Conservation (phyloP, 64 coral and sea anemone species). For the Stichodactyla helianthus region DNA sequence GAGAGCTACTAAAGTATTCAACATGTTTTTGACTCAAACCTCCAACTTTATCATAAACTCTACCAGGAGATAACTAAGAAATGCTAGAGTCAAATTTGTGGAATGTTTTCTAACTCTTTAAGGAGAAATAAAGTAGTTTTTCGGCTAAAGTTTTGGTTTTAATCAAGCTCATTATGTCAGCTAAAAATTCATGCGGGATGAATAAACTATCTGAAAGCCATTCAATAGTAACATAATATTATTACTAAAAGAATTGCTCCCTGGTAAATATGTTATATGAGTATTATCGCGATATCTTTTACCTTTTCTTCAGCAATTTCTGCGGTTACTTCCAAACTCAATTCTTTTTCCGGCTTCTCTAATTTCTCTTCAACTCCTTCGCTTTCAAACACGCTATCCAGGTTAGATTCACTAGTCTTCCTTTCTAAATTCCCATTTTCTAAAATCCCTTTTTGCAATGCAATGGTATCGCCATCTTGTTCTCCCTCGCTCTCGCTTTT, state of each 20-base stretch:
- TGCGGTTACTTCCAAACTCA: neutral
- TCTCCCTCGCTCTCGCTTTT: conserved; percentile 79
- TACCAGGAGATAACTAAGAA: too few species aligned
- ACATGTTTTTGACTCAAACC: neutral
- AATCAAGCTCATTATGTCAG: too few species aligned
- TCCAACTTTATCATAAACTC: too few species aligned
- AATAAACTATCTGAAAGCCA: too few species aligned
- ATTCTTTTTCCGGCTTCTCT: neutral
- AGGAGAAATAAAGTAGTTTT: too few species aligned
- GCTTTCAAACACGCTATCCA: neutral
- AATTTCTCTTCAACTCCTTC: neutral
- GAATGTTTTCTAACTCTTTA: too few species aligned
- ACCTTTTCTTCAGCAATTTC: neutral
- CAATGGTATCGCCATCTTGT: neutral
- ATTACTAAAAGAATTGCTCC: neutral
- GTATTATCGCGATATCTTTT: neutral
- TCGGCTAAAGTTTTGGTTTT: too few species aligned
- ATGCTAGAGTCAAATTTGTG: too few species aligned
- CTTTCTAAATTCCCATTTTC: neutral
- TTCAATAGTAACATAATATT: too few species aligned
- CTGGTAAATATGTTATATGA: too few species aligned
- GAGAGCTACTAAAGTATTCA: neutral
- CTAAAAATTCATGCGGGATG: too few species aligned
- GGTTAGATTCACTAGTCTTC: neutral
- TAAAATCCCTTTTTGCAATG: neutral